A percentile compares a stretch with the other conserved stretches of the same genome.
Conservation (phyloP, 2,113 vertebrate genomes). For the Onychostruthus taczanowskii region DNA sequence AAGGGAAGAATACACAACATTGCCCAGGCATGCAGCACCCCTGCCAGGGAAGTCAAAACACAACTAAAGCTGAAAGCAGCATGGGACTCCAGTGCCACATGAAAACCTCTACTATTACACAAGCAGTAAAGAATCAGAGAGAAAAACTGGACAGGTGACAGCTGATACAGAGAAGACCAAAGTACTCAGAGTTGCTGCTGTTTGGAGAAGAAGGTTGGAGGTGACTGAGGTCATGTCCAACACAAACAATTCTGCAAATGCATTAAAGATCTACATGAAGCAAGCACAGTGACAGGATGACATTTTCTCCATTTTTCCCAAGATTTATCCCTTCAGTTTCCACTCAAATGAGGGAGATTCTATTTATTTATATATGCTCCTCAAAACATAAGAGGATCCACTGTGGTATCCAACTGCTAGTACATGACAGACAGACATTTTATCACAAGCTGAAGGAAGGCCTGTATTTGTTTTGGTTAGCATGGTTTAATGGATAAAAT, state of each 20-base stretch:
- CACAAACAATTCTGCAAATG: background rate
- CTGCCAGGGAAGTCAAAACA: background rate
- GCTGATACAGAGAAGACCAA: background rate
- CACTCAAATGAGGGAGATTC: background rate
- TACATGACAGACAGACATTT: background rate
- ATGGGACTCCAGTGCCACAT: background rate
- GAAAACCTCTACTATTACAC: background rate
- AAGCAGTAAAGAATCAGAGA: background rate
- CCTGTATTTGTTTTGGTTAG: background rate
- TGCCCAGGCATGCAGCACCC: background rate
- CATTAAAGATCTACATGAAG: background rate
- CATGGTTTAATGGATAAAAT: background rate
- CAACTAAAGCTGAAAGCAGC: background rate
- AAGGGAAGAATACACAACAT: background rate
- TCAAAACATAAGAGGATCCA: background rate
- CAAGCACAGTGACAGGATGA: background rate
- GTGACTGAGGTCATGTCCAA: rapidly evolving
- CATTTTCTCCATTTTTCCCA: background rate
- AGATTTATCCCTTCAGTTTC: background rate
- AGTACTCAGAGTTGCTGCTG: background rate
- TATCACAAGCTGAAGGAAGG: background rate
- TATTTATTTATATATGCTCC: background rate
- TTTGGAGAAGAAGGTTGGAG: background rate
- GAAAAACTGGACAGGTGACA: background rate
- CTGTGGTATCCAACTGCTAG: background rate